Percentiles rank a stretch among this genome's conserved stretches.
Conservation (phyloP, 1,140 invertebrate genomes). For the Phthorimaea operculella region DNA sequence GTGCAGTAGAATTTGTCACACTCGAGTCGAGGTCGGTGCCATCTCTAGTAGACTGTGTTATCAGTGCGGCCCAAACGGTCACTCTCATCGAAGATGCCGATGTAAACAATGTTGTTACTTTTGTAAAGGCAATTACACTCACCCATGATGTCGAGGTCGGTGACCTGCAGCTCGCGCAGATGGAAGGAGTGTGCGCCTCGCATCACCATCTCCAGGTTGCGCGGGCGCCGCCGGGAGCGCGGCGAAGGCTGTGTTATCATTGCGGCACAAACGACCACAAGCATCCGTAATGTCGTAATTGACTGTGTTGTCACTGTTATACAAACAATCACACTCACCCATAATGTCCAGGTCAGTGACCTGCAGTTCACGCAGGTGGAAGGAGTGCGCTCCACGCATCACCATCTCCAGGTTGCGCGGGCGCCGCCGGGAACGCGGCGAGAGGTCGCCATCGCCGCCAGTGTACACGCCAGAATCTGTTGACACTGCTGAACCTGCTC, state of each 20-base stretch:
- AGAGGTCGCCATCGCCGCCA: constrained; percentile 44
- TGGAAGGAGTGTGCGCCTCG: constrained; percentile 60
- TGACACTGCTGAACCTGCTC: constrained; percentile 50
- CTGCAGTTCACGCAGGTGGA: constrained; percentile 62
- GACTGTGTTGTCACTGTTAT: too few relatives aligned
- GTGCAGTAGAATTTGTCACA: too few relatives aligned
- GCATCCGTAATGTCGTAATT: too few relatives aligned
- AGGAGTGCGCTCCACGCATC: constrained; percentile 59
- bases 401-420: constrained; percentile 66
- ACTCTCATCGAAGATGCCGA: too few relatives aligned
- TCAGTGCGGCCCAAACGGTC: too few relatives aligned
- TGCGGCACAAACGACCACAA: too few relatives aligned
- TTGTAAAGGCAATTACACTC: constrained; percentile 4
- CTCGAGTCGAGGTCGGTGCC: too few relatives aligned
- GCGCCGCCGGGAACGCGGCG: constrained; percentile 50
- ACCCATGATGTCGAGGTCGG: constrained; percentile 66
- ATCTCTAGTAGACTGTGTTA: too few relatives aligned
- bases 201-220: constrained; percentile 67
- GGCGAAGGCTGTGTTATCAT: too few relatives aligned
- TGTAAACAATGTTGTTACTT: too few relatives aligned
- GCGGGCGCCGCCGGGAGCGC: constrained; percentile 50
- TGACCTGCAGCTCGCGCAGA: constrained; percentile 57
- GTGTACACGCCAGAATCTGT: constrained; percentile 61
- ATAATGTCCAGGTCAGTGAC: constrained; percentile 63
- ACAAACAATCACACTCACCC: constrained; percentile 32